Evolutionary conservation across 1,140 invertebrate species (phyloP).

Genomic region (Hormaphis cornu): DNA sequence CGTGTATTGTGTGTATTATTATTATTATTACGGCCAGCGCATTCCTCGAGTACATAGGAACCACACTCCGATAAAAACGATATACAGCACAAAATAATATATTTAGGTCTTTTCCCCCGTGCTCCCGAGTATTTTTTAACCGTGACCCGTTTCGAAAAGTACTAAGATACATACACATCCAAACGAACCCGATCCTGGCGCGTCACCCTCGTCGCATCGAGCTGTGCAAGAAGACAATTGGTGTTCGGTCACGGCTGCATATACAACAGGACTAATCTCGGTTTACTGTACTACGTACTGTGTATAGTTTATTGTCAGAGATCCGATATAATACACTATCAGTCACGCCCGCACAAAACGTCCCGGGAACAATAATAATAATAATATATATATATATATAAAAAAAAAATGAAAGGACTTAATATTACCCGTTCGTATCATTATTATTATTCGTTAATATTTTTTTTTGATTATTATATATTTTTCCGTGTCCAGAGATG

Average conservation of each 20-base stretch:
- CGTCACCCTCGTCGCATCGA: not conserved
- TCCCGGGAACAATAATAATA: not conserved
- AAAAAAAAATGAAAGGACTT: too few species aligned
- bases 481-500: too few species aligned
- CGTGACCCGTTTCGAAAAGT: not conserved
- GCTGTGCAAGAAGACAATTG: not conserved
- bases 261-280: not conserved
- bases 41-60: not conserved
- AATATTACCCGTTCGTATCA: not conserved
- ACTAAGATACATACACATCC: not conserved
- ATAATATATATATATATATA: constrained; percentile 1
- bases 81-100: too few species aligned
- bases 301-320: constrained; percentile 2
- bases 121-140: not conserved
- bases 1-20: too few species aligned
- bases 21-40: too few species aligned
- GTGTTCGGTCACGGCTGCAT: constrained; percentile 20
- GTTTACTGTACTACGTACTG: too few species aligned
- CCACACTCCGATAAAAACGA: not conserved
- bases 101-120: too few species aligned
- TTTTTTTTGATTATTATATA: too few species aligned
- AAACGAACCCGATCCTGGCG: not conserved
- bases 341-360: constrained; percentile 16
- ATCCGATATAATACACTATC: not conserved
- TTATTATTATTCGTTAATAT: not conserved